Percentiles rank a stretch among this genome's conserved stretches.
Evolutionary conservation across 2,797 vertebrate species (phyloP).

Genomic region (Macroramphosus scolopax): DNA sequence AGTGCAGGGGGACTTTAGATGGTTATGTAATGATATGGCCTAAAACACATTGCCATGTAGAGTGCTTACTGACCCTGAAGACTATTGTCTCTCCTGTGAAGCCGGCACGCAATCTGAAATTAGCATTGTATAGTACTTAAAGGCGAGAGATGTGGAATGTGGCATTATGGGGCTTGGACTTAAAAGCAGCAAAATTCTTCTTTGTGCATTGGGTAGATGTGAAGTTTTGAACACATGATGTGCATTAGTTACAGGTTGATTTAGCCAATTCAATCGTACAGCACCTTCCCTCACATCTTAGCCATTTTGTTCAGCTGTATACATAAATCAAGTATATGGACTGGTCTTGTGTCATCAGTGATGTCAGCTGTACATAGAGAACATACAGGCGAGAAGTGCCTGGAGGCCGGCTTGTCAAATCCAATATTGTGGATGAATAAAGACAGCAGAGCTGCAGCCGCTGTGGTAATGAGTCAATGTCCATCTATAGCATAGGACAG

Average conservation of each 20-base stretch:
- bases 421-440: conserved; percentile 24
- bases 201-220: conserved; percentile 7
- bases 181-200: conserved; percentile 2
- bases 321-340: conserved; percentile 3
- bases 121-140: conserved; percentile 37
- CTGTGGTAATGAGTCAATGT: conserved; percentile 48
- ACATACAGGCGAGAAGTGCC: conserved; percentile 28
- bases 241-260: background rate
- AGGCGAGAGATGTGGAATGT: conserved; percentile 28
- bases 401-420: conserved; percentile 34
- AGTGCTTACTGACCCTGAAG: conserved; percentile 58
- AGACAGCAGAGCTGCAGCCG: conserved; percentile 34
- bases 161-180: conserved; percentile 6
- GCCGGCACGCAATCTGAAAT: conserved; percentile 51
- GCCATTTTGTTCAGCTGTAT: background rate
- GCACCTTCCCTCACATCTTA: background rate
- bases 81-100: conserved; percentile 27
- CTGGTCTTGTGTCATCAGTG: conserved; percentile 19
- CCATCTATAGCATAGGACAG: conserved; percentile 20
- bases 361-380: conserved; percentile 26
- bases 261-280: background rate
- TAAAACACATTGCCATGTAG: conserved; percentile 31
- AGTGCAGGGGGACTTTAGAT: background rate
- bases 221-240: conserved; percentile 3
- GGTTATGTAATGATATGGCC: conserved; percentile 55